Base-by-base conservation (phyloP, 1,140 invertebrate genomes). In the Magallana gigas region DNA sequence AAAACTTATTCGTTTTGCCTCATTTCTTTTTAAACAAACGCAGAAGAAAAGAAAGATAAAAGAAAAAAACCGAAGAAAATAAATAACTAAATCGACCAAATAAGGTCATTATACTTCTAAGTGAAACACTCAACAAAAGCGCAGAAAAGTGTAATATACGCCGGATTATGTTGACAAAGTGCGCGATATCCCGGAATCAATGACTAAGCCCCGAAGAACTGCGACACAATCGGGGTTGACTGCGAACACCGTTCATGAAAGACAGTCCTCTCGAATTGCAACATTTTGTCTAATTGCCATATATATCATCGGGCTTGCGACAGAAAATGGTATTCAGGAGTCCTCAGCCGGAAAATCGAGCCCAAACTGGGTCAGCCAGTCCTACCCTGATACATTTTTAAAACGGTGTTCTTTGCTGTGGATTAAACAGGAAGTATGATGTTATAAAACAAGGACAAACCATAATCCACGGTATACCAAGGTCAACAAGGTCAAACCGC, bases 231-330 rank as follows among this genome's bases (percentile, higher is more conserved):
- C 23, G 23, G 23, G 36, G 68, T 76, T 76, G 23, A 76, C 68
- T 76, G 68, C 68, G 68, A 76, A 76, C 68, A 76, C 23, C 23
- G 68, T 36, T 76, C 23, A 8, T 62, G 68, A 36, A 76, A 76
- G 68, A 29, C 68, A 29, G 23, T 23, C 68, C 36, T 76, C 68
- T 76, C 68, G 68, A 29, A 36, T 76, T 76, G 68, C 68, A 76
- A 76, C 68, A 76, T 76, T 76, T 76, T 76, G 68, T 76, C 68
- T 76, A 76, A 76, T 76, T 76, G 36, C 68, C 68, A 29, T 76
- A 76, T 76, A 76, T 76, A 76, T 76, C 68, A 76, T 76, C 68
- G 8, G 18, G 36, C 23, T 76, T 76, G 68, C 68, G 68, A 76
- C 68, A 76, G 23, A 76, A 76, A 76, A 76, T 23, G 68, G 68